These are phyloP conservation scores for Protomyctophum bolini DNA, from an alignment of 2,113 vertebrate species.

Conservation along the genomic window DNA sequence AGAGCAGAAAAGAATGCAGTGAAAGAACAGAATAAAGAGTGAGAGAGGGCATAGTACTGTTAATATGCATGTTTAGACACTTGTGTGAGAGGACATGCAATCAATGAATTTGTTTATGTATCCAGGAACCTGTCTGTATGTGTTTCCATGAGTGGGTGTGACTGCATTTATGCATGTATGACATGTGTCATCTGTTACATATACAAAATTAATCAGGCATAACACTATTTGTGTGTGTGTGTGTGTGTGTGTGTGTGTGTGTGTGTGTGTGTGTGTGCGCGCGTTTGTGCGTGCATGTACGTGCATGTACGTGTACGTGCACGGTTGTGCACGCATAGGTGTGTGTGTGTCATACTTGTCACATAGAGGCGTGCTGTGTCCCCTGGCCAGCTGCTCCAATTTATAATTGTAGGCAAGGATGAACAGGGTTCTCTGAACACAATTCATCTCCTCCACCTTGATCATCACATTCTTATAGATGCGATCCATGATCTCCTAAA, in stretches of 20 bases:
- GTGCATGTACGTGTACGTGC: background rate
- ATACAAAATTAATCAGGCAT: no score
- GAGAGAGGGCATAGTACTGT: background rate
- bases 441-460: slow-evolving; percentile 91
- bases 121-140: no score
- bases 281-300: background rate
- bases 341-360: slow-evolving; percentile 79
- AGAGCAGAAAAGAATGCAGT: background rate
- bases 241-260: background rate
- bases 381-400: slow-evolving; percentile 92
- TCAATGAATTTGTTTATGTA: no score
- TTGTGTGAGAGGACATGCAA: no score
- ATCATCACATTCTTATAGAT: slow-evolving; percentile 96
- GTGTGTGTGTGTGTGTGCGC: background rate
- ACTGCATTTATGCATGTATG: no score
- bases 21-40: background rate
- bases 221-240: background rate
- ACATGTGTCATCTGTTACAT: no score
- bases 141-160: no score
- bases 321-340: background rate
- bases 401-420: slow-evolving; percentile 96
- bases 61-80: background rate
- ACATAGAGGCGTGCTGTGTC: slow-evolving; percentile 87
- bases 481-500: slow-evolving; percentile 95
- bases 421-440: slow-evolving; percentile 88